Conservation (phyloP, 2,113 vertebrate genomes). For the Plecotus auritus region DNA sequence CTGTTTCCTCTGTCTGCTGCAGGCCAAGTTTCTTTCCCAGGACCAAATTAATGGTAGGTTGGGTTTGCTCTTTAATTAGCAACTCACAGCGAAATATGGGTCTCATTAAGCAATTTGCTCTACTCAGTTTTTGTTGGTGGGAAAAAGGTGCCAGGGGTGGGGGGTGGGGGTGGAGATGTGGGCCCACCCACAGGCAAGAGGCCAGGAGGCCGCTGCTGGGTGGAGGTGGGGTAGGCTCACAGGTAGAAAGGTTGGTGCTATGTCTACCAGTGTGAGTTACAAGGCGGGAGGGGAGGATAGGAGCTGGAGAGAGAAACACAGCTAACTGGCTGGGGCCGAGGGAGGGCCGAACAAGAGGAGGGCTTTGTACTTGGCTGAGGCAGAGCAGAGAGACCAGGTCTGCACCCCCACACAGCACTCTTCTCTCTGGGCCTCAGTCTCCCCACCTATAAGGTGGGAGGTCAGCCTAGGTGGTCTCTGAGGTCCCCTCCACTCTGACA, state of each 20-base stretch:
- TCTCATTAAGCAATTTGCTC: slow-evolving; percentile 42
- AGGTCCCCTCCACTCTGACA: not conserved
- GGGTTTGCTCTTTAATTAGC: slow-evolving; percentile 34
- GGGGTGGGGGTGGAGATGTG: not conserved
- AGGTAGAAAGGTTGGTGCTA: not conserved
- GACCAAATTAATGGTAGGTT: slow-evolving; percentile 92
- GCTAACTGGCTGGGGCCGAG: not conserved
- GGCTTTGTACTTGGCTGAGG: not conserved
- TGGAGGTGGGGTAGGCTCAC: not conserved
- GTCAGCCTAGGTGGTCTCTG: not conserved
- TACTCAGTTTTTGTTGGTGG: not conserved
- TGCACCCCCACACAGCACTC: not conserved
- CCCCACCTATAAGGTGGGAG: not conserved
- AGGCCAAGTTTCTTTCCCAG: slow-evolving; percentile 93
- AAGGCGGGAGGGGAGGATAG: too few relatives aligned
- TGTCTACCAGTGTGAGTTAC: too few relatives aligned
- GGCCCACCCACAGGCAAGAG: not conserved
- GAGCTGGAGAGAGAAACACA: not conserved
- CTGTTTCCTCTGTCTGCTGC: slow-evolving; percentile 34
- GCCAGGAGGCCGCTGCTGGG: accelerated
- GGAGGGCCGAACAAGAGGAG: not conserved
- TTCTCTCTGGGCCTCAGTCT: not conserved
- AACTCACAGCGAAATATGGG: slow-evolving; percentile 39
- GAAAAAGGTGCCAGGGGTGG: not conserved
- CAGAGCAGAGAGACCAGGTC: not conserved